Base-by-base conservation (phyloP, 2,113 vertebrate species). In the Fukomys damarensis region DNA sequence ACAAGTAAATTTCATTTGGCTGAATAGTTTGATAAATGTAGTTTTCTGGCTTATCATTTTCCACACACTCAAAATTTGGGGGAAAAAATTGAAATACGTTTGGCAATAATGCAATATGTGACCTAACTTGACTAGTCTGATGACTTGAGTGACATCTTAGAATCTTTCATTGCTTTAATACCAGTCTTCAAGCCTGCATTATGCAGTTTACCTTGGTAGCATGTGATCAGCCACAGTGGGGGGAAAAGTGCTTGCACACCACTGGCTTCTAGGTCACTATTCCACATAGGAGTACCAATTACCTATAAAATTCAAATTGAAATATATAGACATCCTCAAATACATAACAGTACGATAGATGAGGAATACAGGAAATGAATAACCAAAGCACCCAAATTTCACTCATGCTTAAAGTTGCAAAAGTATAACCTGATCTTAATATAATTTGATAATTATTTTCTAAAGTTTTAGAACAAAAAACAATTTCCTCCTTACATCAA, bases 371-470 rank as follows among this genome's bases (percentile, higher is more conserved):
- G 74, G 16, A 82, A 70, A 41, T 86, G 26, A 90, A 76, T 77
- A 77, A 59, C 65, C 32, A 80, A 85, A 32, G 14, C 58, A 54
- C 85, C 4, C 9, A 70, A 35, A n/a, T 49, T 72, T 86, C 56
- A 41, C 3, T 85, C 7, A 59, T 38, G 7, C 22, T 92, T 61
- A 63, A 79, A 80, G n/a, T 38, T 87, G 54, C 28, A 79, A 77
- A 96, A 88, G 35, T 65, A 2, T 38, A 90, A 74, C 8, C 30
- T 52, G 5, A 72, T 91, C 93, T 92, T 76, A 88, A 77, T 88
- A 72, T 83, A 89, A 32, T 63, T 63, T 93, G 87, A 28, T 68
- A 91, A 94, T 63, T 19, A 94, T 93, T 96, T 95, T 63, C 70
- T 85, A 76, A 58, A 49, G 30, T 76, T 91, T 95, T 52, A 54